Conservation (phyloP, 2,113 vertebrate genomes). For the Dasyurus viverrinus region DNA sequence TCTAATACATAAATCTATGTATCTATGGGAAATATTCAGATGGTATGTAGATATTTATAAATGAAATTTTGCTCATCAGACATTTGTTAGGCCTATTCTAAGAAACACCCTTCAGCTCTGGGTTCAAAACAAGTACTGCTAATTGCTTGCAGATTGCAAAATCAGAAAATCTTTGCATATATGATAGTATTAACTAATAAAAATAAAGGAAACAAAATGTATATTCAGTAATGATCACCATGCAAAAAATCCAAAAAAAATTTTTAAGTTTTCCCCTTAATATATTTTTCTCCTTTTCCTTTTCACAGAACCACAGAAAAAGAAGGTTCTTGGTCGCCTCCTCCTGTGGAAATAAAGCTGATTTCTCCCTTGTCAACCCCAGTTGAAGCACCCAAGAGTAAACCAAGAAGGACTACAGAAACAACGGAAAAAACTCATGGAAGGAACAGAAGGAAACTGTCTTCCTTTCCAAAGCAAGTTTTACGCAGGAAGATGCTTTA, state of each 20-base stretch:
- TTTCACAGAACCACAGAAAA: slow-evolving; percentile 81
- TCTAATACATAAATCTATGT: neutral
- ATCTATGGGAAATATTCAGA: neutral
- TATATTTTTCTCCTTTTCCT: slow-evolving; percentile 12
- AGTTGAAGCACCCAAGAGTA: slow-evolving; percentile 70
- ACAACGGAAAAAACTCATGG: slow-evolving; percentile 79
- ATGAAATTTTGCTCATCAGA: neutral
- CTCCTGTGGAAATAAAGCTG: slow-evolving; percentile 86
- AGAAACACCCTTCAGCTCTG: neutral
- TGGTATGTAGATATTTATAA: neutral
- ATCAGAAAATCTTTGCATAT: neutral
- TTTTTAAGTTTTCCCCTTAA: neutral
- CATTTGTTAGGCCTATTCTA: neutral
- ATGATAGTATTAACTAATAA: neutral
- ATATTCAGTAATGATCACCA: neutral
- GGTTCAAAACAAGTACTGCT: neutral
- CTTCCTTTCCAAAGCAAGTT: slow-evolving; percentile 92
- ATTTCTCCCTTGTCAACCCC: slow-evolving; percentile 93
- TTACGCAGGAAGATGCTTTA: slow-evolving; percentile 93
- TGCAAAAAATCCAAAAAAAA: neutral
- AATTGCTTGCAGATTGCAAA: neutral
- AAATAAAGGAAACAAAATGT: neutral
- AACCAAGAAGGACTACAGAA: slow-evolving; percentile 76
- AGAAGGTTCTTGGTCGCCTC: slow-evolving; percentile 82
- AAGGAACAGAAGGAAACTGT: slow-evolving; percentile 87